Conservation (phyloP, 2,888 invertebrate genomes). For the Ennomos fuscantarius region DNA sequence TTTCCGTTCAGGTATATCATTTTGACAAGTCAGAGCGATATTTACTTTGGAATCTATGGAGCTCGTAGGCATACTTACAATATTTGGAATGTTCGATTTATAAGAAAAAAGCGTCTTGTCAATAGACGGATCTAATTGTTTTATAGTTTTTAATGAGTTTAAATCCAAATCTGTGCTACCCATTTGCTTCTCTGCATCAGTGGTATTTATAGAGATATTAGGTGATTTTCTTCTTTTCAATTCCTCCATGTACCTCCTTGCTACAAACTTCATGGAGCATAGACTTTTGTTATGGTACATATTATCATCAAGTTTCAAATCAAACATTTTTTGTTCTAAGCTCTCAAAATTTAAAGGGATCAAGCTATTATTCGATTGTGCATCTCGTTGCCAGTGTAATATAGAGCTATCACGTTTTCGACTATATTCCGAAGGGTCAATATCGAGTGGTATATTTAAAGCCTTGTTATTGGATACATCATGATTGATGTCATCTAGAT, state of each 20-base stretch:
- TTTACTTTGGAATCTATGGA: neutral
- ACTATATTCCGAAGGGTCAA: conserved; percentile 24
- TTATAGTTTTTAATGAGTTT: conserved; percentile 43
- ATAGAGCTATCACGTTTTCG: conserved; percentile 27
- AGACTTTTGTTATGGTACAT: conserved; percentile 41
- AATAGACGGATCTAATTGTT: conserved; percentile 31
- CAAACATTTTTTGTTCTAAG: conserved; percentile 25
- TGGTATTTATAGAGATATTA: conserved; percentile 42
- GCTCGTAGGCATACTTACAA: neutral
- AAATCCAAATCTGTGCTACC: conserved; percentile 57
- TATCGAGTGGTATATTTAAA: conserved; percentile 5
- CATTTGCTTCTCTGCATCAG: conserved; percentile 58
- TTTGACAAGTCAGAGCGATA: neutral
- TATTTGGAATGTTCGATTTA: neutral
- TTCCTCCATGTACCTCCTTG: conserved; percentile 32
- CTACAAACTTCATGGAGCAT: conserved; percentile 60
- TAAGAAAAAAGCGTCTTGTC: conserved; percentile 39
- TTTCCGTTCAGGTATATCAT: conserved; percentile 17
- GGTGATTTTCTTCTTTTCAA: conserved; percentile 42
- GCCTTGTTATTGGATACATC: conserved; percentile 4
- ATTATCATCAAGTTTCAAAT: conserved; percentile 23
- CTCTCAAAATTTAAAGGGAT: conserved; percentile 27
- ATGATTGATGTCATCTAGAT: conserved; percentile 6
- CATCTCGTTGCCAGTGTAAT: conserved; percentile 29
- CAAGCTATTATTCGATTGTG: conserved; percentile 24